Base-by-base conservation (phyloP, 2,888 invertebrate genomes). In the Drosophila sordidula region DNA sequence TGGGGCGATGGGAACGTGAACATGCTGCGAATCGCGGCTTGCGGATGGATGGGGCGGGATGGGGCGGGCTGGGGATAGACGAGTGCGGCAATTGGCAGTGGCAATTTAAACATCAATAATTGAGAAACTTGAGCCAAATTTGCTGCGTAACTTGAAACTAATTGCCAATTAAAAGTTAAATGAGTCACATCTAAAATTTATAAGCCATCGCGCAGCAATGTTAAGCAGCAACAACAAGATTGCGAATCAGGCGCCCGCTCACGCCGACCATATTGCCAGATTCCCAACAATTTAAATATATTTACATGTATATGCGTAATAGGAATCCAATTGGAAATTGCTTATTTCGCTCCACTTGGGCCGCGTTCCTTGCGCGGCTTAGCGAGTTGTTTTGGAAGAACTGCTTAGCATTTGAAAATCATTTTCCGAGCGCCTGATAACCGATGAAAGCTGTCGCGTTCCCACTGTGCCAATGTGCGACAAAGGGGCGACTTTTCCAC, bases 161-260 rank as follows among this genome's bases (percentile, higher is more conserved):
- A 75, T 77, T 75, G 75, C 25, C 75, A 77, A 75, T 75, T 75
- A 75, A 77, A 75, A 75, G 78, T 75, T 77, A 69, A 75, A 62
- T 73, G 78, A 72, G 68, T 61, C 62, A 51, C 73, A 77, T 75
- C 55, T 49, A 77, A 77, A 65, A 75, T 75, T 65, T 73, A 75
- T 72, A 70, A 74, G 70, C 57, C 69, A 50, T n/a, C 47, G 44
- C 47, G 45, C 47, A 11, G 32, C 32, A 11, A 8, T 12, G 42
- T 44, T 47, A 49, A 46, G 14, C 45, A 39, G 34, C 63, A 64
- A 54, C 39, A 18, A 56, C 41, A 52, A 12, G 18, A 18, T 18
- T 18, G 6, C 29, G 36, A 44, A 44, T 39, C 62, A 69, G 8
- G 50, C 46, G 4, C 29, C 9, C 0, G 41, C 8, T 26, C 22